Evolutionary conservation across 2,888 invertebrate species (phyloP), one percentile per base, ranked within the genome.

Genomic region (Suillia variegata): DNA sequence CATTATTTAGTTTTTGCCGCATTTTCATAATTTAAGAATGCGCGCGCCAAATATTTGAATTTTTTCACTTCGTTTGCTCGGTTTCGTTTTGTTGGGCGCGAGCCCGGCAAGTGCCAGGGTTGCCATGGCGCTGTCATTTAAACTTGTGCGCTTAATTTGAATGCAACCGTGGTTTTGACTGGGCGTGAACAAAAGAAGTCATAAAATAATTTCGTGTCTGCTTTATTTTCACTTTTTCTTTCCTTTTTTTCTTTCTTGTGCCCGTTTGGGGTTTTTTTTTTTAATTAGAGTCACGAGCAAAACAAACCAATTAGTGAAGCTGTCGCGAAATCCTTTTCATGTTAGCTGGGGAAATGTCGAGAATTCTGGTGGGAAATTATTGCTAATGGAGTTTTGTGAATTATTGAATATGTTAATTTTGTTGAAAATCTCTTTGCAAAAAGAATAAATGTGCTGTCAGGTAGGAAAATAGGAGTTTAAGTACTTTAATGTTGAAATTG

Each of bases 221-320:
- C 13, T 33, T 10, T 10, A 33, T 33, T 10, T 33, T 33, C 33
- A 8, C 13, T 33, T 33, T 33, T 33, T 13, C 13, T 33, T 33
- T 33, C 33, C 33, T 13, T 33, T 33, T 33, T 33, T 33, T 33
- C 33, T 33, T 33, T 33, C 31, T 31, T 12, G 31, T 31, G 31
- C 12, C 5, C 5, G 6, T 8, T 12, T n/a, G n/a, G n/a, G n/a
- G n/a, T n/a, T n/a, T n/a, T 18, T 45, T 72, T 72, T 72, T 73
- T 73, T 73, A 72, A 72, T 72, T 73, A 72, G 72, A 71, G 73
- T 73, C 73, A 65, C 67, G 70, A 73, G 72, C 66, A 71, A 73
- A 72, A 70, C 71, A 73, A 72, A 73, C 70, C 72, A 72, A 72
- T 72, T 72, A 72, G 72, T 70, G 63, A 63, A 64, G 64, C 71